Evolutionary conservation across 30 jellyfish, hydroid and myxozoan species (phyloP).

Genomic region (Hydractinia symbiolongicarpus): DNA sequence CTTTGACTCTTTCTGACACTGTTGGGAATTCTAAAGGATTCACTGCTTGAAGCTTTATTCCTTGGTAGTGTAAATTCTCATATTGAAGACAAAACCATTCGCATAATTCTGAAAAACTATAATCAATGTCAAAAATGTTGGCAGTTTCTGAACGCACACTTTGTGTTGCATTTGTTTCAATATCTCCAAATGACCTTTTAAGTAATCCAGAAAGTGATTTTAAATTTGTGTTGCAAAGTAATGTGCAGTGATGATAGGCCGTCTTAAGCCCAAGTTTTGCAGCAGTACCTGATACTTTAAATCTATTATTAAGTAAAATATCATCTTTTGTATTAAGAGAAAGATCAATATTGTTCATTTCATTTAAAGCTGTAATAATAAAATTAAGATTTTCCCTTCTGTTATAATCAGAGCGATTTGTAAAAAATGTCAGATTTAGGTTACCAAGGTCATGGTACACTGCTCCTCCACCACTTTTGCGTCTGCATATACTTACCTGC

Average conservation of each 20-base stretch:
- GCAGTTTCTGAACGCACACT: slow-evolving; percentile 65
- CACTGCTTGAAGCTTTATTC: slow-evolving; percentile 3
- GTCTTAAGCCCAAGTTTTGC: slow-evolving; percentile 76
- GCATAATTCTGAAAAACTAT: slow-evolving; percentile 38
- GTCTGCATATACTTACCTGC: slow-evolving; percentile 48
- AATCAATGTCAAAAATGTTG: slow-evolving; percentile 42
- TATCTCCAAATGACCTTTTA: slow-evolving; percentile 39
- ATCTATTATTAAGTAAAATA: slow-evolving; percentile 32
- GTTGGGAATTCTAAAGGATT: slow-evolving; percentile 20
- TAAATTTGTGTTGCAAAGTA: slow-evolving; percentile 62
- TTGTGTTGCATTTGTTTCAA: slow-evolving; percentile 71
- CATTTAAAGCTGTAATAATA: slow-evolving; percentile 34
- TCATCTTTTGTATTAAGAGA: slow-evolving; percentile 63
- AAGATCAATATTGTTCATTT: slow-evolving; percentile 18
- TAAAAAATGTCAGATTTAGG: slow-evolving; percentile 73
- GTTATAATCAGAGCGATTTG: slow-evolving; percentile 35
- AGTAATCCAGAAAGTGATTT: slow-evolving; percentile 23
- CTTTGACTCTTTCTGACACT: slow-evolving; percentile 13
- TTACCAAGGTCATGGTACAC: slow-evolving; percentile 96
- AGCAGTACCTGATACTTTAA: slow-evolving; percentile 92
- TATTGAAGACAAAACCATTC: slow-evolving; percentile 4
- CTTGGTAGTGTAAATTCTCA: not conserved
- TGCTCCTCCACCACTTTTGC: slow-evolving; percentile 97
- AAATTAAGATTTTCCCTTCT: slow-evolving; percentile 52
- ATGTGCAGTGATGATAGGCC: slow-evolving; percentile 94